A percentile compares a stretch with the other conserved stretches of the same genome.
Evolutionary conservation across 2,113 vertebrate species (phyloP).

Genomic region (Lates calcarifer): DNA sequence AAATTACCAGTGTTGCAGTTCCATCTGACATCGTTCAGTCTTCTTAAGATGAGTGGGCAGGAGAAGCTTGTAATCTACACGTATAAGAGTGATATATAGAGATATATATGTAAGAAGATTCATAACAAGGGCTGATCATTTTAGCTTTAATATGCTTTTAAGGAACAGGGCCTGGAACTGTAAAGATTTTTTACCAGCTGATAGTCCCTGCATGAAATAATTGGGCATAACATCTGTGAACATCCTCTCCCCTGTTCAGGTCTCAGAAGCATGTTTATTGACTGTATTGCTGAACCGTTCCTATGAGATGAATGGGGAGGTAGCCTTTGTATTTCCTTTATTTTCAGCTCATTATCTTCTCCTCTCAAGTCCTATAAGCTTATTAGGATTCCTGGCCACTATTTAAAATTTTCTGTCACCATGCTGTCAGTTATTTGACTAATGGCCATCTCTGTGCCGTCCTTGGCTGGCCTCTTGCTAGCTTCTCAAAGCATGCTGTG

Average conservation of each 20-base stretch:
- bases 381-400: slow-evolving; percentile 60
- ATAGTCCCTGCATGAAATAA: slow-evolving; percentile 53
- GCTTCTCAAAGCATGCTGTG: slow-evolving; percentile 51
- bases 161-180: slow-evolving; percentile 4
- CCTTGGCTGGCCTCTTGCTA: slow-evolving; percentile 41
- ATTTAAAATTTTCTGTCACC: slow-evolving; percentile 60
- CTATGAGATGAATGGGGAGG: slow-evolving; percentile 52
- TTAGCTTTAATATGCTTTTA: slow-evolving; percentile 24
- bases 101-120: neutral
- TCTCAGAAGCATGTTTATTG: slow-evolving; percentile 56
- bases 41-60: slow-evolving; percentile 4
- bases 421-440: slow-evolving; percentile 55
- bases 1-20: neutral
- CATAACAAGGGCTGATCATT: slow-evolving; percentile 9
- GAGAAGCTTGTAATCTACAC: neutral
- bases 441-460: slow-evolving; percentile 62
- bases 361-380: slow-evolving; percentile 60
- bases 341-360: slow-evolving; percentile 73
- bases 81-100: neutral
- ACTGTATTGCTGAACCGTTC: slow-evolving; percentile 48
- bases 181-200: slow-evolving; percentile 9
- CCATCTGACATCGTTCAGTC: neutral
- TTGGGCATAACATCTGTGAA: slow-evolving; percentile 53
- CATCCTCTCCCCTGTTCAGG: slow-evolving; percentile 24
- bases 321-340: slow-evolving; percentile 57